Evolutionary conservation across 2,888 invertebrate species (phyloP), one percentile per base, ranked within the genome.

Genomic region (Drosophila acutilabella): DNA sequence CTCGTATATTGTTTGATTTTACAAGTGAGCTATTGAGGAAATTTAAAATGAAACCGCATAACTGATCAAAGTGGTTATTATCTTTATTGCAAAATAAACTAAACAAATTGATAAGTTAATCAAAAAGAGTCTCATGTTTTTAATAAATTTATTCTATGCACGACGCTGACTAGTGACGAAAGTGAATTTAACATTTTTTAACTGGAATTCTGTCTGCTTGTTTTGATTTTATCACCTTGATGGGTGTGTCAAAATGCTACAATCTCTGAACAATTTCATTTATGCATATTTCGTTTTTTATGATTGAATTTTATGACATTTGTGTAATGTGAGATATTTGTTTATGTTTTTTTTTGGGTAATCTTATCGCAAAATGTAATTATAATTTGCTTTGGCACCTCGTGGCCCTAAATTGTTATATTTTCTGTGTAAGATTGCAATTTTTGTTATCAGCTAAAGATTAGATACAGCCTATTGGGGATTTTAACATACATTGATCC

Each of bases 351-450:
- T 20, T 33, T 40, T 6, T n/a, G n/a, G 30, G 30, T 59, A 64
- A 72, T 79, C 80, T 85, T 66, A 77, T 88, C 77, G 30, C 4
- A 48, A 71, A 71, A 60, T 70, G 70, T 67, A 75, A 81, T 71
- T 88, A 68, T 74, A 81, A 77, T 72, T 81, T 57, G 42, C 41
- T 42, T 57, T 64, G 16, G 54, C 36, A 53, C 18, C 60, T 57
- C 53, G 47, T 68, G 8, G 20, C 20, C 33, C 14, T 4, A 52
- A 62, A 50, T 47, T 18, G 57, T 53, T 44, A 33, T 64, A 36
- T 36, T 52, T 56, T 41, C 33, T 23, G 41, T 60, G 13, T 56
- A 58, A 44, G 54, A 56, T 60, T 54, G 47, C 62, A 57, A 77
- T 69, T 65, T 53, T 65, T 48, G 11, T 57, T 69, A 68, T 65